Evolutionary conservation across 2,113 vertebrate genomes (phyloP).

Genomic region (Crocuta crocuta): DNA sequence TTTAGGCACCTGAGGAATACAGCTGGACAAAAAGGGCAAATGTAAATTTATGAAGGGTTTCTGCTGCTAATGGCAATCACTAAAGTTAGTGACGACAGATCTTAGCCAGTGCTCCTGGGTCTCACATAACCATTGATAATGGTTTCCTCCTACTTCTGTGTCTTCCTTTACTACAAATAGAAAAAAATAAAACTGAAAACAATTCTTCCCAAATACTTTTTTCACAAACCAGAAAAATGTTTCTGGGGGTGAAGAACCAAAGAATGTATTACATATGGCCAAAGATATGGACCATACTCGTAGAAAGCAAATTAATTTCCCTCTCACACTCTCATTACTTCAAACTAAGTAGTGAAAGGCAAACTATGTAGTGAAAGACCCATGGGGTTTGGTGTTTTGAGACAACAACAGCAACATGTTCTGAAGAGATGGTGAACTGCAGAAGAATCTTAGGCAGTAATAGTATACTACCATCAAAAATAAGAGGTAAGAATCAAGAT

Average conservation of each 20-base stretch:
- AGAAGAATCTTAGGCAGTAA: neutral
- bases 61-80: neutral
- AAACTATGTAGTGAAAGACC: neutral
- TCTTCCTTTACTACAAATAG: neutral
- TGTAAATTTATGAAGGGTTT: neutral
- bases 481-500: neutral
- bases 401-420: neutral
- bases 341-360: neutral
- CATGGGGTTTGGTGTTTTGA: neutral
- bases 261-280: neutral
- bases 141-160: neutral
- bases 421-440: neutral
- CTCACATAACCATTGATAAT: neutral
- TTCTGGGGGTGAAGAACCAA: neutral
- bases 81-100: neutral
- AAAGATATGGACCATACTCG: neutral
- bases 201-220: neutral
- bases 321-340: neutral
- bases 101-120: neutral
- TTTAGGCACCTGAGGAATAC: neutral
- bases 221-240: neutral
- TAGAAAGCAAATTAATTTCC: neutral
- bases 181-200: neutral
- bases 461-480: neutral
- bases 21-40: neutral